Evolutionary conservation across 2,888 invertebrate genomes (phyloP), one percentile per base, ranked within the genome.

Genomic region (Plebejus anna): DNA sequence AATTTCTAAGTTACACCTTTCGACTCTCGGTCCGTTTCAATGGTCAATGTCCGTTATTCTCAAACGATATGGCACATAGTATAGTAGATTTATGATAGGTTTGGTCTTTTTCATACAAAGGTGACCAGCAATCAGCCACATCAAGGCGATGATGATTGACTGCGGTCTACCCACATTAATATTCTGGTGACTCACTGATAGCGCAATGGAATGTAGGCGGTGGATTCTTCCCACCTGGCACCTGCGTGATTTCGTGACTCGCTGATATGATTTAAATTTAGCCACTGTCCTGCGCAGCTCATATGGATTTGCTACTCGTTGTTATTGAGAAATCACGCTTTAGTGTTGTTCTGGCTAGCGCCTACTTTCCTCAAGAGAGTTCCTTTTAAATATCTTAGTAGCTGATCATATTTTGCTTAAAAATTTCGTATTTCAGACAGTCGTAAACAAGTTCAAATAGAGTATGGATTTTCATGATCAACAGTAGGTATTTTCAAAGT

Each of bases 101-200:
- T 57, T 13, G 57, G n/a, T 57, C 5, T 22, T 59, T 59, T 59
- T 22, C 7, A 22, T 22, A 59, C 59, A 22, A 9, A n/a, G n/a
- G 7, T 59, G 59, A 59, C n/a, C 57, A 57, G n/a, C 6, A 57
- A 57, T 59, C 59, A 22, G 5, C 32, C 32, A 66, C 13, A 32
- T 36, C 5, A 36, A 66, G 66, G 32, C 66, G 32, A 13, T 61
- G 13, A 36, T 32, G 36, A 61, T 61, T 28, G 61, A 66, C 3
- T 16, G 32, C 13, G 32, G 66, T 32, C 66, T 66, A 36, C 66
- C 66, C 66, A 66, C 66, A 66, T 66, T 13, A 66, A 66, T 66
- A 66, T 66, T 66, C 66, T 61, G 66, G 66, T 66, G 66, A 66
- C 66, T 66, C 66, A 66, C 66, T 66, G 66, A 66, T 32, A 66